Evolutionary conservation across 2,888 invertebrate genomes (phyloP).

Genomic region (Ormyrus thymus): DNA sequence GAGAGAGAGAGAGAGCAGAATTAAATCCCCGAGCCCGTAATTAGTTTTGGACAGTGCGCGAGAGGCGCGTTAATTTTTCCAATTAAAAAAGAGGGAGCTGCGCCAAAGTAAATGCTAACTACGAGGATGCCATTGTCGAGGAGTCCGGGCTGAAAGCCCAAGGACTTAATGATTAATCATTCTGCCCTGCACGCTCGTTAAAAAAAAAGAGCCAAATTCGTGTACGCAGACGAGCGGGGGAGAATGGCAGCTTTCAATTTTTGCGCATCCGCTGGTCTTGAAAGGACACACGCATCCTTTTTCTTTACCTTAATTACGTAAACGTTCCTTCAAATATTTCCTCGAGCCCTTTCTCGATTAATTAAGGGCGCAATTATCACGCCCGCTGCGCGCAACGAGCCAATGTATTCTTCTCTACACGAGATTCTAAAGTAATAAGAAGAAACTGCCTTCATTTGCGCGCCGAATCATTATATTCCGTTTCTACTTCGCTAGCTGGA

Average conservation of each 20-base stretch:
- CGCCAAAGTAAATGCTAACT: constrained; percentile 45
- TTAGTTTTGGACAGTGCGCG: constrained; percentile 69
- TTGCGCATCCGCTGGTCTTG: no score
- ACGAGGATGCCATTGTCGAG: not conserved
- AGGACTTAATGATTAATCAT: constrained; percentile 56
- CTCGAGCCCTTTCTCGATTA: not conserved
- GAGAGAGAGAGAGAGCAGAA: not conserved
- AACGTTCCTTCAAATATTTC: not conserved
- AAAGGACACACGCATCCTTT: not conserved
- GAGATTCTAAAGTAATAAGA: no score
- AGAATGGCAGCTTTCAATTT: no score
- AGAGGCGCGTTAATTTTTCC: constrained; percentile 67
- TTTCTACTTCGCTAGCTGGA: no score
- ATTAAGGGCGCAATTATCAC: no score
- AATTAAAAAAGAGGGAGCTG: constrained; percentile 61
- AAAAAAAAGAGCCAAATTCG: constrained; percentile 13
- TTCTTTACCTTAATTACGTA: not conserved
- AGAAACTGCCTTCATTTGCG: no score
- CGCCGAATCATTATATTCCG: no score
- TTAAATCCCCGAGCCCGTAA: constrained; percentile 59
- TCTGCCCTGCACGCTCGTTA: constrained; percentile 51
- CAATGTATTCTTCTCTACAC: no score
- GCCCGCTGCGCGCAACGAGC: no score
- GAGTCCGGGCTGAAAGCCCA: not conserved
- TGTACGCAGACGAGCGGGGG: no score